phyloP scores from a whole-genome alignment of 2,797 vertebrate species.

The Sylvilagus floridanus region DNA sequence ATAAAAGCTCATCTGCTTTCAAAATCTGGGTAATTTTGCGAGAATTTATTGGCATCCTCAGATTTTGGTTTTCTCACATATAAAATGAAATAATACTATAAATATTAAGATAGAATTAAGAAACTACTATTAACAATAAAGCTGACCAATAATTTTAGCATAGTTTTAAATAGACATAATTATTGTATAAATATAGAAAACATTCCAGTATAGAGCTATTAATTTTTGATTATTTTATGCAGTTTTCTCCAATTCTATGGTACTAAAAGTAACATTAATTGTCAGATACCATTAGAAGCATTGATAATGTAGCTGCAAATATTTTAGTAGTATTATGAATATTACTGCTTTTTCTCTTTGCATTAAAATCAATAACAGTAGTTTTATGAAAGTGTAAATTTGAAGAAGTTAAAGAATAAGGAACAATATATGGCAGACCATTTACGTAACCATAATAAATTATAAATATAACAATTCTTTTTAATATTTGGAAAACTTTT shows the following conservation, averaged over 20 bases:
- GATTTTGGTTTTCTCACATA: background rate
- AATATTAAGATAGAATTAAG: background rate
- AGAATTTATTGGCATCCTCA: background rate
- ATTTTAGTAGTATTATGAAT: background rate
- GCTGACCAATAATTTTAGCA: background rate
- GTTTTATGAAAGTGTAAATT: background rate
- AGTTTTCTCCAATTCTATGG: background rate
- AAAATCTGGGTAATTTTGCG: constrained; percentile 26
- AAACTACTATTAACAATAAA: background rate
- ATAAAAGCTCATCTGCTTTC: background rate
- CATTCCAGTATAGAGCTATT: background rate
- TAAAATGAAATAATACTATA: background rate
- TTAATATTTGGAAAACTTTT: background rate
- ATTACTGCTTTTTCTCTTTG: background rate
- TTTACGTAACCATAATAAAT: background rate
- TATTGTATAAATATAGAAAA: background rate
- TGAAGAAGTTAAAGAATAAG: background rate
- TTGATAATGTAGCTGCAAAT: background rate
- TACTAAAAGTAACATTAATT: background rate
- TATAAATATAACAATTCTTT: constrained; percentile 6
- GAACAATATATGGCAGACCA: background rate
- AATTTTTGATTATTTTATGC: background rate
- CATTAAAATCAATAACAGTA: background rate
- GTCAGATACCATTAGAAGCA: background rate
- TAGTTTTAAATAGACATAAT: background rate